Base-by-base conservation (phyloP, 1,140 invertebrate species). In the Bicyclus anynana region DNA sequence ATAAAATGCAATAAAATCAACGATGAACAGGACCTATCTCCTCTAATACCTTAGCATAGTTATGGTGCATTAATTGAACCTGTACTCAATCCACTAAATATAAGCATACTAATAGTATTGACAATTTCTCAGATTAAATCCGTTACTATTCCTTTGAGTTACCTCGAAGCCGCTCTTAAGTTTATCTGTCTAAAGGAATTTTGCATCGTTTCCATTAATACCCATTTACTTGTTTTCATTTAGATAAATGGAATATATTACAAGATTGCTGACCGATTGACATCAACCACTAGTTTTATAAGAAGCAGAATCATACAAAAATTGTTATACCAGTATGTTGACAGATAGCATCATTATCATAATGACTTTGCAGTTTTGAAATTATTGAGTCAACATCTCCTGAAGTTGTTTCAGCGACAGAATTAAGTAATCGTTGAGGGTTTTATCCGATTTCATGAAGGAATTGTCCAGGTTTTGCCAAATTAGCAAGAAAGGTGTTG, bases 231-330 rank as follows among this genome's bases (percentile, higher is more conserved):
- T 10, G 37, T 3, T 16, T 40, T 40, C 37, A 40, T 23, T 26
- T 48, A 48, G 26, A 48, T 48, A 48, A 6, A 4, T 18, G 40
- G 14, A 44, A 44, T 44, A 44, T 44, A 20, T 44, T 44, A 21
- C 4, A 18, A 44, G 10, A 20, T 20, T 44, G 7, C 21, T 44
- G 18, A 33, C 9, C 1, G 7, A 33, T 21, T 5, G 5, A 44
- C 3, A 23, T 23, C 7, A 7, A 7, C 23, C 23, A 23, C 23
- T n/a, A 23, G 2, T 23, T 23, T 23, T 23, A 23, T 23, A 23
- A 23, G 23, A 23, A n/a, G n/a, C n/a, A n/a, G n/a, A n/a, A n/a
- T n/a, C n/a, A n/a, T n/a, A n/a, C 23, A 2, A 23, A 23, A 23
- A 7, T 7, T 23, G 23, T 23, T 4, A 2, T 7, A 7, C 23